These are phyloP conservation scores for Bothrops jararaca DNA, from an alignment of 2,113 vertebrate species.

Conservation along the genomic window DNA sequence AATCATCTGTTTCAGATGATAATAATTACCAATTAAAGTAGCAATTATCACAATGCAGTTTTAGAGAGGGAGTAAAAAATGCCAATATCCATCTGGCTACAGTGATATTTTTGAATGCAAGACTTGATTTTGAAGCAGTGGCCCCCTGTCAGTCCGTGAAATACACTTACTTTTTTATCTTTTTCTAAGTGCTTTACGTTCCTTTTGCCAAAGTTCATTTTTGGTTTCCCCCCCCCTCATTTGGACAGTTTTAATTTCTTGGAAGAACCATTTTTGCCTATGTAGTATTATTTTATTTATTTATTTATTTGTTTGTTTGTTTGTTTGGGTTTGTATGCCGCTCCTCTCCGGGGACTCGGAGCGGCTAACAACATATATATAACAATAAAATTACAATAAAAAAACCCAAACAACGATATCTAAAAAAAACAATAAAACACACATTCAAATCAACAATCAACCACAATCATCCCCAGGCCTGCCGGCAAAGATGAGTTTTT, in stretches of 20 bases:
- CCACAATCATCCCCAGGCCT: no score
- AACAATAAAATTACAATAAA: no score
- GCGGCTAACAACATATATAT: no score
- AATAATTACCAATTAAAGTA: neutral
- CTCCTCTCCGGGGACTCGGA: no score
- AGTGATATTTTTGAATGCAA: neutral
- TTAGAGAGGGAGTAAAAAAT: neutral
- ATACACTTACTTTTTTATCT: neutral
- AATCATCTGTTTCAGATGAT: neutral
- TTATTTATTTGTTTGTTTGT: no score
- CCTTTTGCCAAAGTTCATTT: neutral
- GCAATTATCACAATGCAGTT: neutral
- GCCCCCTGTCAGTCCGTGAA: neutral
- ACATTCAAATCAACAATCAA: no score
- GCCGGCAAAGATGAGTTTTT: no score
- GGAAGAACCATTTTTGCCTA: neutral
- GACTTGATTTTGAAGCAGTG: neutral
- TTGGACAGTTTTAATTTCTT: neutral
- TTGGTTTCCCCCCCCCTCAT: no score
- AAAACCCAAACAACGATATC: no score
- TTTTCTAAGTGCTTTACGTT: neutral
- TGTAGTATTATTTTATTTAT: neutral
- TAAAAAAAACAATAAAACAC: no score
- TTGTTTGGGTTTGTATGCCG: no score
- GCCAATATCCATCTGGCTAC: neutral